Evolutionary conservation across 1,140 invertebrate genomes (phyloP), one percentile per base, ranked within the genome.

Genomic region (Portunus trituberculatus): DNA sequence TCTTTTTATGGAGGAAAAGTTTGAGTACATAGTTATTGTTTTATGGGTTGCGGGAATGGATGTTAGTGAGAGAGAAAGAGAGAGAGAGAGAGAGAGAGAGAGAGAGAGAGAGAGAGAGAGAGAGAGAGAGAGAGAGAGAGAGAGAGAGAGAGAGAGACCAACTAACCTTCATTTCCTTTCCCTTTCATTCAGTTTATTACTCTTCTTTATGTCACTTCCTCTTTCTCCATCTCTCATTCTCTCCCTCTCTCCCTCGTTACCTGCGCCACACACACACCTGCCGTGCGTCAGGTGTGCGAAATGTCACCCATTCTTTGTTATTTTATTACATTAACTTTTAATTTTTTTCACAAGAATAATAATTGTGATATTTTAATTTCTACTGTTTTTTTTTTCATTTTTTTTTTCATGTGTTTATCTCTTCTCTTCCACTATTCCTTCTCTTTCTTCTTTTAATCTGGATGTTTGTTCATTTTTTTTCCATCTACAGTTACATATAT

Each of bases 181-280:
- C 76, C 4, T 28, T 82, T 20, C 76, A 25, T 25, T 25, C 76
- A 82, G 3, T 28, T 28, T 28, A 20, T 87, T 45, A 16, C 4
- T 20, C 16, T 87, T 6, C 12, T 14, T 32, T 87, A 86, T 16
- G 14, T 87, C 14, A 28, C 39, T 1, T 32, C 0, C 87, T 20
- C 31, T 25, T 16, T 45, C 87, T 28, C 14, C 39, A 48, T 20
- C 29, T n/a, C 98, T 98, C 97, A 98, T 98, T 4, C 96, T 98
- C 10, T 96, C 98, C 0, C 98, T 98, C 97, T 97, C 98, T 98
- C 96, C 97, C 0, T 99, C 98, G 96, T 97, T 98, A 0, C 97
- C 98, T n/a, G 98, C 98, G 98, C 98, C 98, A 0, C 96, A 98
- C 16, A 97, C 99, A 96, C 98, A 98, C 6, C 96, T 98, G 8